Conservation (phyloP, 1,140 invertebrate species). For the Lysiphlebus fabarum region DNA sequence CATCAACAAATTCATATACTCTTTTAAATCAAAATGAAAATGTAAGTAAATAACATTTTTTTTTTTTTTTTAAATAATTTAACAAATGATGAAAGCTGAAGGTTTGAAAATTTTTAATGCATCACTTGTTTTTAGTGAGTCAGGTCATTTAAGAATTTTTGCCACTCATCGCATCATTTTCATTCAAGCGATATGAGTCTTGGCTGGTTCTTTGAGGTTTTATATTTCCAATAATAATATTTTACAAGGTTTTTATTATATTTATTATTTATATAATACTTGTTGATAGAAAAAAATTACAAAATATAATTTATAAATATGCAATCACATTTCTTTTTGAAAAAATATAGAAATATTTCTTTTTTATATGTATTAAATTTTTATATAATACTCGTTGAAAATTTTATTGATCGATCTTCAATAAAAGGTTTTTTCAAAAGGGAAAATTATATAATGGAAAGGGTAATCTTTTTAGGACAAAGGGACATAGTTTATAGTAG, state of each 20-base stretch:
- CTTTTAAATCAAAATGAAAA: constrained; percentile 45
- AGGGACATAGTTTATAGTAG: too few relatives aligned
- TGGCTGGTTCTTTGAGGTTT: constrained; percentile 4
- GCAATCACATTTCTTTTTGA: too few relatives aligned
- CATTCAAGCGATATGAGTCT: constrained; percentile 1
- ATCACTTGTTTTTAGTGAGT: background rate
- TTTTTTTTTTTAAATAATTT: constrained; percentile 4
- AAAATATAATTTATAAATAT: too few relatives aligned
- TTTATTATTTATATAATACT: too few relatives aligned
- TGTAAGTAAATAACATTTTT: constrained; percentile 36
- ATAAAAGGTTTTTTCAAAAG: too few relatives aligned
- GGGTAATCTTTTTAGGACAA: too few relatives aligned
- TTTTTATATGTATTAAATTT: too few relatives aligned
- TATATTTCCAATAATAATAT: constrained; percentile 7
- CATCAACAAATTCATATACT: constrained; percentile 48
- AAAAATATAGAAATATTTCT: too few relatives aligned
- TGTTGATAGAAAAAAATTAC: too few relatives aligned
- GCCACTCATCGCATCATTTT: constrained; percentile 10
- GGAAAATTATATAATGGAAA: too few relatives aligned
- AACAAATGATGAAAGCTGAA: constrained; percentile 5
- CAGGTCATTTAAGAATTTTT: constrained; percentile 8
- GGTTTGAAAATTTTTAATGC: background rate
- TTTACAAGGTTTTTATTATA: constrained; percentile 2
- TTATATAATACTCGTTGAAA: too few relatives aligned
- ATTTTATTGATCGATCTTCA: too few relatives aligned